Conservation (phyloP, 2,888 invertebrate species). For the Drosophila helvetica region DNA sequence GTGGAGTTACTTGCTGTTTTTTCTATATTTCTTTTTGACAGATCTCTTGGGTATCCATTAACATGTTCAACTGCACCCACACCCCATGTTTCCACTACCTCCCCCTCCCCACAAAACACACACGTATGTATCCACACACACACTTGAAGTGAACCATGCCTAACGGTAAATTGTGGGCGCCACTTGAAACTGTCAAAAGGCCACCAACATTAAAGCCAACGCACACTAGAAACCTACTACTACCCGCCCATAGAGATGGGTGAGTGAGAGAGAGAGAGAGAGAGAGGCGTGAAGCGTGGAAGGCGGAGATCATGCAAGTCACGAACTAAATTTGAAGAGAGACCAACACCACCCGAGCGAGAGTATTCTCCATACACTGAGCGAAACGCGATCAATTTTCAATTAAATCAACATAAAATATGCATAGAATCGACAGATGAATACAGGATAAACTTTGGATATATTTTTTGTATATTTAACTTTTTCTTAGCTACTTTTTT, state of each 20-base stretch:
- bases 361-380: neutral
- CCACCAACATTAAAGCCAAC: slow-evolving; percentile 1
- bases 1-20: too few species aligned
- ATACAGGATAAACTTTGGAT: too few species aligned
- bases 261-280: neutral
- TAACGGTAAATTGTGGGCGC: slow-evolving; percentile 57
- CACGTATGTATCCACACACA: neutral
- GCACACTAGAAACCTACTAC: too few species aligned
- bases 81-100: neutral
- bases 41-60: slow-evolving; percentile 11
- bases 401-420: too few species aligned
- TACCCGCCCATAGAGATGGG: slow-evolving; percentile 2
- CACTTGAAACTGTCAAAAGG: slow-evolving; percentile 66
- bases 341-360: neutral
- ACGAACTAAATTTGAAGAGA: slow-evolving; percentile 12
- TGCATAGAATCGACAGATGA: too few species aligned
- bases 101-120: too few species aligned
- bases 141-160: slow-evolving; percentile 15
- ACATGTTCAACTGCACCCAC: slow-evolving; percentile 40
- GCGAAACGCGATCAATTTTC: neutral
- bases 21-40: too few species aligned
- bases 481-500: too few species aligned
- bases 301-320: slow-evolving; percentile 1
- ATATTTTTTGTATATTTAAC: too few species aligned
- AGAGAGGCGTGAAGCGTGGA: neutral